Evolutionary conservation across 2,888 invertebrate species (phyloP), one percentile per base, ranked within the genome.

Genomic region (Thereva nobilitata): DNA sequence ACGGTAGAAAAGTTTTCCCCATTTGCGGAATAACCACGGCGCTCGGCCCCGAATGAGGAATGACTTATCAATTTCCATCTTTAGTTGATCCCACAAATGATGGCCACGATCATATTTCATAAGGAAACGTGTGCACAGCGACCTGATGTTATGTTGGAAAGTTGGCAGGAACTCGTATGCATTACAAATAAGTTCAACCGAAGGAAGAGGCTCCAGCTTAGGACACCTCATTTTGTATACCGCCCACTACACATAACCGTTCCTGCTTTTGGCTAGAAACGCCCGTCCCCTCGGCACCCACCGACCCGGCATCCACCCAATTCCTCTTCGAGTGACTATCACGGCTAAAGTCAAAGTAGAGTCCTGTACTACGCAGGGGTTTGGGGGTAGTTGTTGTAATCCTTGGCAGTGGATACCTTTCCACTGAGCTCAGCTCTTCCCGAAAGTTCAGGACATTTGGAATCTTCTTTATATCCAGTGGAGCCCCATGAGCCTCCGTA

Each of bases 11-110:
- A 59, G 37, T 63, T 63, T 54, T 41, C 41, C 37, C 44, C 53
- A 35, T 44, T 54, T 53, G 8, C 38, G 49, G 38, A 23, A 40
- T 66, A 50, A 55, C 61, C 64, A 35, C 47, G 37, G 47, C 34
- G 23, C 23, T 23, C 23, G 23, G 23, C 8, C 12, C 23, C 40
- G 34, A 12, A 67, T 68, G 66, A 68, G 50, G 56, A 67, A 69
- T 69, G 69, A 67, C 67, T 69, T 69, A 69, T 69, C 69, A 68
- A 68, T 68, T 68, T 68, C 44, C 67, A 67, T 64, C 64, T 64
- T 56, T 59, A 34, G 57, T 63, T 69, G 69, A 69, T 69, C 68
- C 67, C 57, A 54, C 59, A 67, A 67, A 69, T 67, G 69, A 69
- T 69, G 59, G 67, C 53, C 67, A 69, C 54, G 67, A 69, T 69